These are phyloP conservation scores for Blastobasis adustella DNA, from an alignment of 2,888 invertebrate genomes.

Conservation along the genomic window DNA sequence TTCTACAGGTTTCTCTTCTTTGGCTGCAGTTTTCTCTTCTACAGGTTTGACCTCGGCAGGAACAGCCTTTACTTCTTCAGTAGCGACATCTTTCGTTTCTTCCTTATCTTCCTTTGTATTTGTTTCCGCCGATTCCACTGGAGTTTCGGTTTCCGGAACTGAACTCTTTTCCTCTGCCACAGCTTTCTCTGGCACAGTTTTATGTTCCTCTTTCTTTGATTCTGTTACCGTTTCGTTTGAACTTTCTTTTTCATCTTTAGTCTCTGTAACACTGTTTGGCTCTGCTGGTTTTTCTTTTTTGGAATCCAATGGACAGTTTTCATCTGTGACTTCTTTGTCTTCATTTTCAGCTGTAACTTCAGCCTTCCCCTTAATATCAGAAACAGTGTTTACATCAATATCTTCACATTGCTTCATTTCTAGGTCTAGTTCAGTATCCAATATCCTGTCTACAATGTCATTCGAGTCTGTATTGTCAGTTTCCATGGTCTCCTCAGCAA, in stretches of 20 bases:
- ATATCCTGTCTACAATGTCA: constrained; percentile 57
- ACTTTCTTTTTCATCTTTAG: constrained; percentile 17
- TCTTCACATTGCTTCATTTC: constrained; percentile 44
- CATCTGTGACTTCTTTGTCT: constrained; percentile 9
- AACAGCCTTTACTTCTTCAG: constrained; percentile 13
- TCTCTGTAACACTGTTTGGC: constrained; percentile 7
- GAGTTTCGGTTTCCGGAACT: constrained; percentile 8
- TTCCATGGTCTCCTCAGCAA: constrained; percentile 56
- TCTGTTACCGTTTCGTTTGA: constrained; percentile 3
- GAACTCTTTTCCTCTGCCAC: constrained; percentile 1
- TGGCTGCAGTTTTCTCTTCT: not conserved
- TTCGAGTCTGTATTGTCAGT: constrained; percentile 51
- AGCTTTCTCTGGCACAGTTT: not conserved
- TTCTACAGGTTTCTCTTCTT: constrained; percentile 5
- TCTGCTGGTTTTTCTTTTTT: constrained; percentile 18
- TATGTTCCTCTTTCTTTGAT: not conserved
- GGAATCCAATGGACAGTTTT: not conserved
- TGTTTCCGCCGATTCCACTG: constrained; percentile 8
- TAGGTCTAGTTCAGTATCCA: constrained; percentile 54
- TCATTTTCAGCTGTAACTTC: constrained; percentile 14
- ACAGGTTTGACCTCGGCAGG: constrained; percentile 10
- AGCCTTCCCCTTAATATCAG: constrained; percentile 25
- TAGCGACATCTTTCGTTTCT: constrained; percentile 5
- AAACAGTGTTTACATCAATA: constrained; percentile 29
- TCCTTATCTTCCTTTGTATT: not conserved